Evolutionary conservation across 1,140 invertebrate genomes (phyloP), one percentile per base, ranked within the genome.

Genomic region (Drosophila willistoni): DNA sequence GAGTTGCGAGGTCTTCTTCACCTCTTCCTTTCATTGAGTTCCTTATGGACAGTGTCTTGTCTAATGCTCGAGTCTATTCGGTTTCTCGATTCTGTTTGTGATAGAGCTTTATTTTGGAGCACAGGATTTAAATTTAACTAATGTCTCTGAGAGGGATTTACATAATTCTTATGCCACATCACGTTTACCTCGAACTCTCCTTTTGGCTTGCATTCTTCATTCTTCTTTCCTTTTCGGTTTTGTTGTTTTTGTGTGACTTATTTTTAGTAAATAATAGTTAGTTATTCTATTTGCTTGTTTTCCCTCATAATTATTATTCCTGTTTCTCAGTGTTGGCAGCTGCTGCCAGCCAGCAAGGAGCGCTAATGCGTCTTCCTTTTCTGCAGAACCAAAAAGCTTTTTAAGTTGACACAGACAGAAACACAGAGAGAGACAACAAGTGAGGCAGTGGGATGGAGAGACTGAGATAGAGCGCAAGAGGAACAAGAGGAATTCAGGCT

Each of bases 231-330:
- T 42, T n/a, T 47, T 64, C 12, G 9, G 29, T 67, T 68, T 33
- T 17, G 25, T 39, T 22, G 6, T 29, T 22, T 39, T 7, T 7
- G 44, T 71, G 65, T 79, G 77, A 77, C 74, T 80, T 80, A 80
- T 80, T 80, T 80, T 73, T 77, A 77, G 77, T 80, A 77, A 77
- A 80, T 77, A 80, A 73, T 80, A 80, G 77, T 79, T 79, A 77
- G 77, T 73, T 73, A 73, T 70, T 77, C 64, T 66, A 75, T 75
- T 71, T 67, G 64, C 44, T 54, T 54, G 51, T 55, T 54, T 79
- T 79, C 77, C 70, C 73, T 73, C 70, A 80, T 80, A 80, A 80
- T 80, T 73, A 80, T 80, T 80, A 80, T 77, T 73, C 69, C 75
- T 89, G 73, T 71, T 71, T 33, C 56, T 51, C 56, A 19, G 44